Evolutionary conservation across 2,113 vertebrate genomes (phyloP).

Genomic region (Dasyprocta punctata): DNA sequence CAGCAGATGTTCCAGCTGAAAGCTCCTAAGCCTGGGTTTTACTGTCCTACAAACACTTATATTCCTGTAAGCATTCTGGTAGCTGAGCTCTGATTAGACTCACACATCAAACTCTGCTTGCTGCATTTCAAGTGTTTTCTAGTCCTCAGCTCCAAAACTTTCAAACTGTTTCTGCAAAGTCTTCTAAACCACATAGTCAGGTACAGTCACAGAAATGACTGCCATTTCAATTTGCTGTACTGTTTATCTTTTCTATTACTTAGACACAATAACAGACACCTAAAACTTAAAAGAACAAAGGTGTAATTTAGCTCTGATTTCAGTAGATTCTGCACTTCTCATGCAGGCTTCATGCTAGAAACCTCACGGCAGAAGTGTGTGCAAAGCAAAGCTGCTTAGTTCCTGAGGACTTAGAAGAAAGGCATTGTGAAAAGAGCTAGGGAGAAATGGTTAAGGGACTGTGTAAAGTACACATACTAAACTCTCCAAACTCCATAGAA

Average conservation of each 20-base stretch:
- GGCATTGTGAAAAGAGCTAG: neutral
- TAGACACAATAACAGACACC: neutral
- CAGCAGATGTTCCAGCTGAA: neutral
- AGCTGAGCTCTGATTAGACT: neutral
- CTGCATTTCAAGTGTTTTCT: neutral
- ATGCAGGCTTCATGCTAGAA: neutral
- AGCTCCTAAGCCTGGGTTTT: neutral
- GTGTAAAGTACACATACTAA: neutral
- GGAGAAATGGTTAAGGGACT: neutral
- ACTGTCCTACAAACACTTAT: neutral
- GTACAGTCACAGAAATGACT: neutral
- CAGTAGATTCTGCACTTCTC: neutral
- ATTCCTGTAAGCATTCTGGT: neutral
- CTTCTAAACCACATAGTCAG: neutral
- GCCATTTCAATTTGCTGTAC: neutral
- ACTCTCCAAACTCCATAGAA: neutral
- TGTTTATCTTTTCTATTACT: neutral
- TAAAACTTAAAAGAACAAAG: neutral
- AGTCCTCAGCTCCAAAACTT: neutral
- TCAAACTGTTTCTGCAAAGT: neutral
- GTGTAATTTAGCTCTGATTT: neutral
- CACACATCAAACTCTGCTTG: neutral
- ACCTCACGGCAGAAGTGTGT: neutral
- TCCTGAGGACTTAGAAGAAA: neutral
- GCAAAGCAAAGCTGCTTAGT: neutral